Evolutionary conservation across 2,888 invertebrate genomes (phyloP).

Genomic region (Phlogophora meticulosa): DNA sequence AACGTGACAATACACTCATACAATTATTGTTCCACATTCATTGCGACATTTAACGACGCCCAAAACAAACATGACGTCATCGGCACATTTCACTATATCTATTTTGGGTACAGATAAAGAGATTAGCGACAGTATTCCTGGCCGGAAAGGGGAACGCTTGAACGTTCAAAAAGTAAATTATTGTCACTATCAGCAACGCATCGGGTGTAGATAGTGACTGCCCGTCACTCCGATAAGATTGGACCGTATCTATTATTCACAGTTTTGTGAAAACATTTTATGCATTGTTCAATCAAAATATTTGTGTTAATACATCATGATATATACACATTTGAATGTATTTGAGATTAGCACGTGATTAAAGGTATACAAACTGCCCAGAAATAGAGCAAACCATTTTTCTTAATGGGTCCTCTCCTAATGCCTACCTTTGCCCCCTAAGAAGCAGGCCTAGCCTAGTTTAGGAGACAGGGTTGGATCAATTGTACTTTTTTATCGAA

Average conservation of each 20-base stretch:
- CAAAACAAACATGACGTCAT: slow-evolving; percentile 58
- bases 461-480: neutral
- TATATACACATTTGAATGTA: slow-evolving; percentile 34
- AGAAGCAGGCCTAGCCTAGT: neutral
- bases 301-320: slow-evolving; percentile 39
- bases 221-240: slow-evolving; percentile 50
- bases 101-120: slow-evolving; percentile 55
- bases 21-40: slow-evolving; percentile 55
- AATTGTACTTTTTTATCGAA: no score
- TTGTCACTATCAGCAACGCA: slow-evolving; percentile 48
- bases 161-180: slow-evolving; percentile 48
- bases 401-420: no score
- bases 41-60: slow-evolving; percentile 41
- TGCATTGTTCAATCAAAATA: slow-evolving; percentile 49
- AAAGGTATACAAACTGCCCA: neutral
- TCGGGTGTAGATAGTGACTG: slow-evolving; percentile 37
- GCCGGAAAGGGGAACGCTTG: slow-evolving; percentile 31
- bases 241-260: slow-evolving; percentile 45
- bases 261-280: slow-evolving; percentile 48
- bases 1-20: slow-evolving; percentile 52
- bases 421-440: neutral
- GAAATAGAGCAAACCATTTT: neutral
- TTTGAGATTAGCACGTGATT: slow-evolving; percentile 26
- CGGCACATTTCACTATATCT: slow-evolving; percentile 51
- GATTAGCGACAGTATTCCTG: slow-evolving; percentile 43